These are phyloP conservation scores for Drosophila burlai DNA, from an alignment of 1,140 invertebrate species.

Conservation along the genomic window DNA sequence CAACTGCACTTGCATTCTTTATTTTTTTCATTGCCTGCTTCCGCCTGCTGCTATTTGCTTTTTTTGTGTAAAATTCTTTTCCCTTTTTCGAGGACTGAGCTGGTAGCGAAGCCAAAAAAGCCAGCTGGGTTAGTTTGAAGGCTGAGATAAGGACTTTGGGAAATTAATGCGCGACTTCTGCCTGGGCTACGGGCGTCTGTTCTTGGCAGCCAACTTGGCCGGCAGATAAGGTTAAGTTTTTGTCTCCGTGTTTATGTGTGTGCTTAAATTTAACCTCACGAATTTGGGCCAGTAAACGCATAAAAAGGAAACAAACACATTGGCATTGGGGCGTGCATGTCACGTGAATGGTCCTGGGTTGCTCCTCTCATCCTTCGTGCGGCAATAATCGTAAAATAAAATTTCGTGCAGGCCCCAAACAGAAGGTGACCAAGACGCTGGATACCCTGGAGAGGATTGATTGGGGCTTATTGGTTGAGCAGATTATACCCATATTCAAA, in stretches of 20 bases:
- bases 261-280: slow-evolving; percentile 68
- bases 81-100: slow-evolving; percentile 5
- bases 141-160: slow-evolving; percentile 60
- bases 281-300: slow-evolving; percentile 59
- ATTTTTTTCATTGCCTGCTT: neutral
- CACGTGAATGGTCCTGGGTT: slow-evolving; percentile 33
- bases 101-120: slow-evolving; percentile 30
- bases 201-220: slow-evolving; percentile 45
- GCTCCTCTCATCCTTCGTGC: neutral
- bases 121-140: slow-evolving; percentile 55
- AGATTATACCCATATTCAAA: neutral
- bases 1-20: slow-evolving; percentile 68
- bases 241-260: slow-evolving; percentile 23
- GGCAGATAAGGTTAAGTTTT: slow-evolving; percentile 38
- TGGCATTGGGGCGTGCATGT: slow-evolving; percentile 44
- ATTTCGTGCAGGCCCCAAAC: slow-evolving; percentile 29
- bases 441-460: slow-evolving; percentile 12
- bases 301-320: slow-evolving; percentile 38
- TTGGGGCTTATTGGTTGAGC: slow-evolving; percentile 15
- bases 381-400: slow-evolving; percentile 70
- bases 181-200: slow-evolving; percentile 15
- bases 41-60: neutral
- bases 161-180: slow-evolving; percentile 54
- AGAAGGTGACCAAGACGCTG: slow-evolving; percentile 54
- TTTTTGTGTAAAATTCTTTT: slow-evolving; percentile 8